Base-by-base conservation (phyloP, 2,888 invertebrate species). In the Microctonus aethiopoides region DNA sequence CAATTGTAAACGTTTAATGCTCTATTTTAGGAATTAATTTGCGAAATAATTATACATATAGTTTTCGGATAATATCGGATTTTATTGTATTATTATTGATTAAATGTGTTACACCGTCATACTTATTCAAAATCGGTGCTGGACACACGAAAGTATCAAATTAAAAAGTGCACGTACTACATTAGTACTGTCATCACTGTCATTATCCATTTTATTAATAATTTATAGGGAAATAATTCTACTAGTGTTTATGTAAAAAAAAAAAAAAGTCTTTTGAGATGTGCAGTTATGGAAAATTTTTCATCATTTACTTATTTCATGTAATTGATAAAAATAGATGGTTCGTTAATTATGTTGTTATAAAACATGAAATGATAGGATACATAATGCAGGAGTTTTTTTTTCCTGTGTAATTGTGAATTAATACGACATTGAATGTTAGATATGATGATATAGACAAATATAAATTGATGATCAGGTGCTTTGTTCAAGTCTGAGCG, bases 61-160 rank as follows among this genome's bases (percentile, higher is more conserved):
- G 4, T 29, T n/a, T 34, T 34, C 10, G 57, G 11, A 26, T 4
- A 1, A 24, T 54, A 54, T 24, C 4, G 2, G 10, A n/a, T 57
- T n/a, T 7, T n/a, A 32, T 6, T 57, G 24, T 26, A 54, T 13
- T 24, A 52, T 20, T 22, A 24, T 11, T 54, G 26, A 54, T 26
- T 7, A n/a, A 24, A 10, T 26, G 54, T 26, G 24, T 54, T 5
- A 24, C 26, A 54, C 10, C 26, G 11, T 9, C 7, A n/a, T 34
- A 34, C n/a, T 11, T 9, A 46, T 20, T 46, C 6, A 16, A 46
- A 16, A 32, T 34, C 57, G 32, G 32, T 57, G 57, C 57, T 57
- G 57, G 57, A 29, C 57, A 57, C 32, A 57, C 57, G 57, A 57
- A 57, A 16, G 11, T 32, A 34, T 57, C n/a, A 20, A 54, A 54